A percentile compares a stretch with the other conserved stretches of the same genome.
These are phyloP conservation scores for Leptothorax acervorum DNA, from an alignment of 2,888 invertebrate genomes.

Conservation along the genomic window DNA sequence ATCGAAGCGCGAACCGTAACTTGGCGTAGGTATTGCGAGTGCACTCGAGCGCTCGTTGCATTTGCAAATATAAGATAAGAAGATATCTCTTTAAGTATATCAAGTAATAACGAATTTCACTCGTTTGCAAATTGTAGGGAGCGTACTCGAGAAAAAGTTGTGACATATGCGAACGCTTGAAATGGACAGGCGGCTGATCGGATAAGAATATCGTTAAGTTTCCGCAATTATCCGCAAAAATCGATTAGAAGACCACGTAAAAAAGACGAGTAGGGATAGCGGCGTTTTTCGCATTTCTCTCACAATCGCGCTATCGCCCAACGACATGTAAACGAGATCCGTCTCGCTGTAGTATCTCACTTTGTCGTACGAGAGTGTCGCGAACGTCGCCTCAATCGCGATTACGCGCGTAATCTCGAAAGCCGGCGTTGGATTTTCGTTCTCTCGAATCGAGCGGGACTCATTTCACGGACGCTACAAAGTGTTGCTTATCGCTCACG, in stretches of 20 bases:
- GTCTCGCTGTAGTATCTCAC: constrained; percentile 14
- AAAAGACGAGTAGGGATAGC: not conserved
- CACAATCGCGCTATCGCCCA: constrained; percentile 14
- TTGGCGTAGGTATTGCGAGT: not conserved
- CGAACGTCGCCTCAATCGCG: not conserved
- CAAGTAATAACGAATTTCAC: not conserved
- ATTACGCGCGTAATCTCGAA: constrained; percentile 32
- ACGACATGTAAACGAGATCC: not conserved
- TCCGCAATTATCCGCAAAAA: not conserved
- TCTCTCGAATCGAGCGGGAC: constrained; percentile 48
- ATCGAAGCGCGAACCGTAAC: constrained; percentile 27
- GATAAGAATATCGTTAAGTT: not conserved
- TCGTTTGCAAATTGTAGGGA: not conserved
- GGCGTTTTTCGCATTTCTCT: constrained; percentile 12
- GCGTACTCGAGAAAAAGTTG: not conserved
- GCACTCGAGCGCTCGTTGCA: constrained; percentile 3
- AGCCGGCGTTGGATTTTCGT: constrained; percentile 52
- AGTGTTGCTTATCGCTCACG: constrained; percentile 44
- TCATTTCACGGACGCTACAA: constrained; percentile 51
- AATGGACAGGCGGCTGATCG: not conserved
- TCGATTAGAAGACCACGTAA: not conserved
- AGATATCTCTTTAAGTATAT: constrained; percentile 24
- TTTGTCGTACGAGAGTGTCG: not conserved
- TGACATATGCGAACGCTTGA: not conserved
- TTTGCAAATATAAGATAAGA: constrained; percentile 24